A percentile compares a stretch with the other conserved stretches of the same genome.
Evolutionary conservation across 2,797 vertebrate genomes (phyloP).

Genomic region (Craterocephalus amniculus): DNA sequence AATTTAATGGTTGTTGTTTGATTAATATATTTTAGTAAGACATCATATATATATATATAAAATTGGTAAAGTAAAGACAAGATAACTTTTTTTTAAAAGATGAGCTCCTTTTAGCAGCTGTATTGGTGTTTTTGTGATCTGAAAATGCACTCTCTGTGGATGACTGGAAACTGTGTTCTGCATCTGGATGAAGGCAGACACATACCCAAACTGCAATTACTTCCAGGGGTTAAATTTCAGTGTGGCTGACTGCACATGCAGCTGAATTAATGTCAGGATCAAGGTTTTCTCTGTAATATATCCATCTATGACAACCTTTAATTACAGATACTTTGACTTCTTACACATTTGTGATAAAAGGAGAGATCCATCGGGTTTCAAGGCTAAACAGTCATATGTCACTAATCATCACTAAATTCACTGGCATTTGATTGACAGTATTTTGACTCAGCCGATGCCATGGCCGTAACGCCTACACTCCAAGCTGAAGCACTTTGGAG

Average conservation of each 20-base stretch:
- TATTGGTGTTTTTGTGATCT: neutral
- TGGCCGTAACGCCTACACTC: slow-evolving; percentile 33
- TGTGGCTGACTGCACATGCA: slow-evolving; percentile 2
- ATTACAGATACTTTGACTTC: slow-evolving; percentile 31
- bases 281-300: slow-evolving; percentile 35
- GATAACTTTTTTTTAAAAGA: no score
- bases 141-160: neutral
- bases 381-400: slow-evolving; percentile 62
- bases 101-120: neutral
- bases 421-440: slow-evolving; percentile 62
- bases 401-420: slow-evolving; percentile 53
- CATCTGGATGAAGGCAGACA: neutral
- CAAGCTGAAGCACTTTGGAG: slow-evolving; percentile 29
- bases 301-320: slow-evolving; percentile 39
- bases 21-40: slow-evolving; percentile 2
- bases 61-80: no score
- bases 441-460: slow-evolving; percentile 63
- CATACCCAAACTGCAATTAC: neutral
- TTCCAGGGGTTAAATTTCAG: slow-evolving; percentile 1
- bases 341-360: slow-evolving; percentile 29
- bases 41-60: no score
- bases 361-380: slow-evolving; percentile 32
- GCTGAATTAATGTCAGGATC: slow-evolving; percentile 27
- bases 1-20: slow-evolving; percentile 14
- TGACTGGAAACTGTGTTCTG: slow-evolving; percentile 2